Conservation (phyloP, 2,113 vertebrate species). For the Hippocampus mohnikei region DNA sequence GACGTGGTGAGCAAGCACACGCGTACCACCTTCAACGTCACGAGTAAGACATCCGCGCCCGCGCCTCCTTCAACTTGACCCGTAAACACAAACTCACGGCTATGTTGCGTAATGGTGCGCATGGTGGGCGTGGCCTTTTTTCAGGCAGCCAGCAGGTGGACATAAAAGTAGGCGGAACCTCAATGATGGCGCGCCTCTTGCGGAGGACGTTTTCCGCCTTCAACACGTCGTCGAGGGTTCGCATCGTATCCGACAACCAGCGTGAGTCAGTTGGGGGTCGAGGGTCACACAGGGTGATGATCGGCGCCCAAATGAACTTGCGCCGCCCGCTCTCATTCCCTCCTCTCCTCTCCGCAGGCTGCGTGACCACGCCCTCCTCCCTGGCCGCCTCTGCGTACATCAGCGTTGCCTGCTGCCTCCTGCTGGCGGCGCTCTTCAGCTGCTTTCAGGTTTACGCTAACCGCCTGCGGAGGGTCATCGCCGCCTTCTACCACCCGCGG, state of each 20-base stretch:
- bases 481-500: constrained; percentile 82
- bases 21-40: not conserved
- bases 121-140: not conserved
- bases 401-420: constrained; percentile 45
- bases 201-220: constrained; percentile 76
- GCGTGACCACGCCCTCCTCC: constrained; percentile 41
- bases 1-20: constrained; percentile 2
- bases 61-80: constrained; percentile 70
- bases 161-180: constrained; percentile 75
- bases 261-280: constrained; percentile 56
- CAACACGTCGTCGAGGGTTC: constrained; percentile 70
- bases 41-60: not conserved
- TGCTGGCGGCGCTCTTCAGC: constrained; percentile 67
- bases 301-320: not conserved
- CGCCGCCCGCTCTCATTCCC: too few species aligned
- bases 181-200: constrained; percentile 82
- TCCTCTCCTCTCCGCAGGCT: constrained; percentile 41
- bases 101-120: too few species aligned
- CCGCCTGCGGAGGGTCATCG: constrained; percentile 77
- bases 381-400: constrained; percentile 55
- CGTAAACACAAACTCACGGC: constrained; percentile 49
- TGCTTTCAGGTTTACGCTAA: constrained; percentile 77
- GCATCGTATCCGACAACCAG: constrained; percentile 68
- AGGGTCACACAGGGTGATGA: not conserved
- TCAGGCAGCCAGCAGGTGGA: constrained; percentile 80